phyloP scores from a whole-genome alignment of 2,797 vertebrate genomes.

The Tokudaia muenninki region DNA sequence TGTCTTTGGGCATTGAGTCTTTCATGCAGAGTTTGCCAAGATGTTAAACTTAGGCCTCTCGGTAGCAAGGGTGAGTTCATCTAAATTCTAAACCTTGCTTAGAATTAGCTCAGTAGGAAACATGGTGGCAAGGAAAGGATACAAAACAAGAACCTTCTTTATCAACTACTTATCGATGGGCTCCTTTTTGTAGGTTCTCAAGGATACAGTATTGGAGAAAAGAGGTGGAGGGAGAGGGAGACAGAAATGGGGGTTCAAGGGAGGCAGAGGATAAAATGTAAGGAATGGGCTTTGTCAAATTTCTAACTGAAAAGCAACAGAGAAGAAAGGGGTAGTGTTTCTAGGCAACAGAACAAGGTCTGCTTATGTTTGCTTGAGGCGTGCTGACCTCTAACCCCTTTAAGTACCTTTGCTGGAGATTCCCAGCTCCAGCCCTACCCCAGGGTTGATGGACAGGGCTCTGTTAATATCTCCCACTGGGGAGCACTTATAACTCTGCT shows the following conservation, averaged over 20 bases:
- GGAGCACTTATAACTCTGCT: neutral
- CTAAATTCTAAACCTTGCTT: slow-evolving; percentile 59
- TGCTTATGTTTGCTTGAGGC: neutral
- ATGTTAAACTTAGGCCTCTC: slow-evolving; percentile 33
- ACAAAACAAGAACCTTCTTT: neutral
- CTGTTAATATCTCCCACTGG: neutral
- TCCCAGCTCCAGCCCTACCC: accelerated
- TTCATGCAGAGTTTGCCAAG: slow-evolving; percentile 23
- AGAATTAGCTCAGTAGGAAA: neutral
- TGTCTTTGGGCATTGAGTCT: slow-evolving; percentile 55
- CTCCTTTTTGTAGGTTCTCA: neutral
- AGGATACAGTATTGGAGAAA: neutral
- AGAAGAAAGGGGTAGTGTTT: neutral
- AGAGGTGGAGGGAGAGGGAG: neutral
- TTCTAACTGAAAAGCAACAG: neutral
- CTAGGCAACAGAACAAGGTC: neutral
- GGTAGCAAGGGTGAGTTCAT: neutral
- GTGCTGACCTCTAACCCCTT: accelerated
- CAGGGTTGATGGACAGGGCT: neutral
- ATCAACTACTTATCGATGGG: neutral
- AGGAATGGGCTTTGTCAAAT: neutral
- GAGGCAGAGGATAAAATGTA: neutral
- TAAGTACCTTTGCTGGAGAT: neutral
- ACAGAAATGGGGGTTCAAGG: neutral
- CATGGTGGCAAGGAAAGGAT: neutral